A percentile compares a stretch with the other conserved stretches of the same genome.
Evolutionary conservation across 2,888 invertebrate species (phyloP).

Genomic region (Sesia apiformis): DNA sequence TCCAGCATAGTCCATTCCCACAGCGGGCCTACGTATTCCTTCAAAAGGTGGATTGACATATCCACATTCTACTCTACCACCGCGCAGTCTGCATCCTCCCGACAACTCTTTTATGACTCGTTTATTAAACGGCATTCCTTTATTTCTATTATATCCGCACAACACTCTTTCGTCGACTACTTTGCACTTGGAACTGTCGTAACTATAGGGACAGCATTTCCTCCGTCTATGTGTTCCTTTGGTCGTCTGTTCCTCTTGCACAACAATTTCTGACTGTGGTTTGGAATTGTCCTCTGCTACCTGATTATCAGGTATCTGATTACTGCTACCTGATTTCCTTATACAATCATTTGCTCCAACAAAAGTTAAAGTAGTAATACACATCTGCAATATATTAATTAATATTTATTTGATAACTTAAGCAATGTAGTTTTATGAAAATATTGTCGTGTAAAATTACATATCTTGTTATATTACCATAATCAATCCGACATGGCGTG

Average conservation of each 20-base stretch:
- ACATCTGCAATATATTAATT: conserved; percentile 20
- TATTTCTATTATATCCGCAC: conserved; percentile 48
- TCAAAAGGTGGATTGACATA: conserved; percentile 36
- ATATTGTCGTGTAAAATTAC: neutral
- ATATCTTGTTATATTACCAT: neutral
- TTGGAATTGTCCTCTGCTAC: too few species aligned
- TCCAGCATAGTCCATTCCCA: conserved; percentile 4
- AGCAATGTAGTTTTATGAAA: neutral
- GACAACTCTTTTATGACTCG: conserved; percentile 16
- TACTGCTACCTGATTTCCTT: neutral
- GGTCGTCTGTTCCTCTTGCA: neutral
- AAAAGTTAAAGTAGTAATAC: conserved; percentile 9
- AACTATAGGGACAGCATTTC: conserved; percentile 52
- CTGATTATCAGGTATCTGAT: too few species aligned
- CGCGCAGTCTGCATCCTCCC: conserved; percentile 42
- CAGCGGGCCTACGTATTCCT: conserved; percentile 24
- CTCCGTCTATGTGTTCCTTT: conserved; percentile 1
- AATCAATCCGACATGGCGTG: conserved; percentile 12
- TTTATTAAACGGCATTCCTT: conserved; percentile 21
- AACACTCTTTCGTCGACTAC: conserved; percentile 40
- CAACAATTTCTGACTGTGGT: too few species aligned
- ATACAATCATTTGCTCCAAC: conserved; percentile 11
- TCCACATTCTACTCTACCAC: conserved; percentile 51
- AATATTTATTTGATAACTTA: neutral
- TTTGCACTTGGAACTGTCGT: conserved; percentile 36